Conservation (phyloP, 2,888 invertebrate genomes). For the Leucophenga maculata region DNA sequence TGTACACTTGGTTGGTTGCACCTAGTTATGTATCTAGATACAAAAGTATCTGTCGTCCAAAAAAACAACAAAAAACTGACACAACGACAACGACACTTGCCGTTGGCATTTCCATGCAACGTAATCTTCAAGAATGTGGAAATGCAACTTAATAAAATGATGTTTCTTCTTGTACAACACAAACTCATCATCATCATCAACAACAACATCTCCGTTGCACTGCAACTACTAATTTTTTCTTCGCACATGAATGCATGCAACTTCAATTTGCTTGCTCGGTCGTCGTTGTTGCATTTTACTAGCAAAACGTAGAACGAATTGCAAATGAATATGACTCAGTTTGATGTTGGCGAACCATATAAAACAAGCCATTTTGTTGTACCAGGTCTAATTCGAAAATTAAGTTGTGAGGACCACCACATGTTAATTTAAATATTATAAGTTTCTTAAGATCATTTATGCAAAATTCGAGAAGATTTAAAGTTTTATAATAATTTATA, state of each 20-base stretch:
- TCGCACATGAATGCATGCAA: not conserved
- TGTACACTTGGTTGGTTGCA: conserved; percentile 28
- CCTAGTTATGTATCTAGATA: conserved; percentile 24
- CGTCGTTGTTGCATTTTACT: too few species aligned
- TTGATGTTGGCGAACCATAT: not conserved
- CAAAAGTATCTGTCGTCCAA: not conserved
- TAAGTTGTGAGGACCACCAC: too few species aligned
- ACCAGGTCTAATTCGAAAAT: too few species aligned
- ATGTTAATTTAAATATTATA: too few species aligned
- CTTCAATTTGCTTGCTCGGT: not conserved
- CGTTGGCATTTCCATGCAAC: conserved; percentile 14
- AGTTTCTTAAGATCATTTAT: too few species aligned
- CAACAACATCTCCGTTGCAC: not conserved
- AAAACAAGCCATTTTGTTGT: too few species aligned
- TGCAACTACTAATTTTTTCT: not conserved
- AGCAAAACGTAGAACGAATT: too few species aligned
- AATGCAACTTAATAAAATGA: conserved; percentile 11
- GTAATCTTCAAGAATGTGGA: conserved; percentile 19
- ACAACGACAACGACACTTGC: conserved; percentile 33
- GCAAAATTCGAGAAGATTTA: too few species aligned
- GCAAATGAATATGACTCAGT: too few species aligned
- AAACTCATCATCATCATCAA: not conserved
- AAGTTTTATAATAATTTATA: too few species aligned
- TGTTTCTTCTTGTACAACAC: not conserved
- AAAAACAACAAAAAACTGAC: conserved; percentile 46